Evolutionary conservation across 2,113 vertebrate genomes (phyloP).

Genomic region (Bubo bubo): DNA sequence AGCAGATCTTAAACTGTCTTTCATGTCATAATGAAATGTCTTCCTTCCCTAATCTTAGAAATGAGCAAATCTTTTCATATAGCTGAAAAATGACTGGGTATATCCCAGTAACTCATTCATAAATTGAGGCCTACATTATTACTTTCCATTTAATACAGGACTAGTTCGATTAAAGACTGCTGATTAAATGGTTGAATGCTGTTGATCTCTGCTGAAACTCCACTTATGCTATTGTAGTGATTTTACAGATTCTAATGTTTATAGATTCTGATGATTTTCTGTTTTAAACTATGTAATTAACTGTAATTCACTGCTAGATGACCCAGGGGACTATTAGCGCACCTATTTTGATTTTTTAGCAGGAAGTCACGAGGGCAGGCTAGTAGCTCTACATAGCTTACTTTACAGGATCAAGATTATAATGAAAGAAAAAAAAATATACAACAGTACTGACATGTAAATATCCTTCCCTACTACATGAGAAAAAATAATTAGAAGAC

Average conservation of each 20-base stretch:
- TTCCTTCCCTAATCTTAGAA: not conserved
- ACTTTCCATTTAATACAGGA: not conserved
- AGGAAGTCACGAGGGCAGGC: not conserved
- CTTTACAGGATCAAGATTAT: not conserved
- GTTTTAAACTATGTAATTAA: not conserved
- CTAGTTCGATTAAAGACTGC: not conserved
- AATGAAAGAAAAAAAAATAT: not conserved
- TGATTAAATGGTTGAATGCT: not conserved
- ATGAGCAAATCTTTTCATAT: not conserved
- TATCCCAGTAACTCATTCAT: not conserved
- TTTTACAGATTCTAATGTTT: not conserved
- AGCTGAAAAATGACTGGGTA: not conserved
- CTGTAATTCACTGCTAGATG: not conserved
- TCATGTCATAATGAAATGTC: not conserved
- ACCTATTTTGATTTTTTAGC: not conserved
- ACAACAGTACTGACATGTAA: accelerated
- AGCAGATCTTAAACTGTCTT: not conserved
- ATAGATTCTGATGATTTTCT: too few species aligned
- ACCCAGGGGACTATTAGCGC: not conserved
- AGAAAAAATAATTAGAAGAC: not conserved
- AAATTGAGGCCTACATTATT: not conserved
- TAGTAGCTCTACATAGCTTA: not conserved
- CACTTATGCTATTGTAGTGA: not conserved
- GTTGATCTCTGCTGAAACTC: not conserved
- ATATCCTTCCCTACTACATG: not conserved